Evolutionary conservation across 2,888 invertebrate genomes (phyloP).

Genomic region (Apamea epomidion): DNA sequence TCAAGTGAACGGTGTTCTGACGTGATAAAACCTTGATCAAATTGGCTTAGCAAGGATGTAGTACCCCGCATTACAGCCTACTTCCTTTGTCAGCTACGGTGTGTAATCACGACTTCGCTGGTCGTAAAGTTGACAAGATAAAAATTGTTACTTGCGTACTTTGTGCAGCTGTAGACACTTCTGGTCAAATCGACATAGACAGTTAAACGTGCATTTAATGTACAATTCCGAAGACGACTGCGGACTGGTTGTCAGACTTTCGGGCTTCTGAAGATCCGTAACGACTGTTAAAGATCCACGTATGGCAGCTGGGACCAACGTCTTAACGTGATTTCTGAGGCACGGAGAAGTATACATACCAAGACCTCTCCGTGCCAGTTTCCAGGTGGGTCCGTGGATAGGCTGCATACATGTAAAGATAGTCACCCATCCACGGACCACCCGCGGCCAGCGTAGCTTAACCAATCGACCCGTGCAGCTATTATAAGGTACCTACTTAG

Average conservation of each 20-base stretch:
- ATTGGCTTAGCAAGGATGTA: conserved; percentile 38
- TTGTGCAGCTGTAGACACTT: neutral
- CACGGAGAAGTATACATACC: neutral
- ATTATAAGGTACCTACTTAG: neutral
- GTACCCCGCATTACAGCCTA: neutral
- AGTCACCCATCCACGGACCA: no score
- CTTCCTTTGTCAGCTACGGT: conserved; percentile 17
- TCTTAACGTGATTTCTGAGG: neutral
- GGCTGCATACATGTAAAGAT: no score
- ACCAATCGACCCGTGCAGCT: no score
- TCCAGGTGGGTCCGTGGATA: no score
- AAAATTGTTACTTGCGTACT: neutral
- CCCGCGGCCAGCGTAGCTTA: no score
- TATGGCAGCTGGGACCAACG: neutral
- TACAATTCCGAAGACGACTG: neutral
- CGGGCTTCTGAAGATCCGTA: neutral
- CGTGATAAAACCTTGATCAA: conserved; percentile 36
- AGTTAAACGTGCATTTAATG: neutral
- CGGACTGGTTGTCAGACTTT: neutral
- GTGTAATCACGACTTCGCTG: neutral
- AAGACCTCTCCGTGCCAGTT: no score
- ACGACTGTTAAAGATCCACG: neutral
- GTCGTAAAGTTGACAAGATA: neutral
- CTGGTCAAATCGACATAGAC: neutral
- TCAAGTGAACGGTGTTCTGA: conserved; percentile 41